Percentiles rank a stretch among this genome's conserved stretches.
These are phyloP conservation scores for Coracias cyanogaster DNA, from an alignment of 2,797 vertebrate genomes.

Conservation along the genomic window DNA sequence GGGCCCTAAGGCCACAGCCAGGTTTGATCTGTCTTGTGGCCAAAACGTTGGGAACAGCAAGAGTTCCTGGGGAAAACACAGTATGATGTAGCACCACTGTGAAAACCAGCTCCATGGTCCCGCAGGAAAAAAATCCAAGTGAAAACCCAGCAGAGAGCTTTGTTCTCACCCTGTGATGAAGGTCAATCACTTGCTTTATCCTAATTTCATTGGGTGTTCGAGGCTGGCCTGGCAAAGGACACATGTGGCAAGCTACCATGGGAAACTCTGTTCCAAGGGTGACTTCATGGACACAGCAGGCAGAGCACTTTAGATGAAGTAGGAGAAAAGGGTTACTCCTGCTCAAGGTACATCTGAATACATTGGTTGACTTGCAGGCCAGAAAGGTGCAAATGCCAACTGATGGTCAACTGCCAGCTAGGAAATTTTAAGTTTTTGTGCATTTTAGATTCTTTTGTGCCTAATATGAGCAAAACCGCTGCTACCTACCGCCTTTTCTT, in stretches of 20 bases:
- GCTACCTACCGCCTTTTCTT: not conserved
- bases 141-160: not conserved
- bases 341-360: not conserved
- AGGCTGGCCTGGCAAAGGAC: not conserved
- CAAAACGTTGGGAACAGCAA: not conserved
- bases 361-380: not conserved
- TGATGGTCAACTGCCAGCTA: not conserved
- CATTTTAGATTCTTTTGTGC: not conserved
- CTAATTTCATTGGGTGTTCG: fast-evolving
- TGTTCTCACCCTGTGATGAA: not conserved
- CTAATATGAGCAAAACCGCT: not conserved
- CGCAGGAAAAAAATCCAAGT: not conserved
- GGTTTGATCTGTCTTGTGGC: not conserved
- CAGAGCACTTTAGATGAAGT: not conserved
- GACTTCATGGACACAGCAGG: fast-evolving
- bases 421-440: not conserved
- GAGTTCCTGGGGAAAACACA: not conserved
- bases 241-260: fast-evolving
- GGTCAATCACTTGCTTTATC: not conserved
- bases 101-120: fast-evolving
- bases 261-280: not conserved
- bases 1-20: not conserved
- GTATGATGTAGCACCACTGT: fast-evolving
- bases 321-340: not conserved
- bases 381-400: not conserved